These are phyloP conservation scores for Pristiophorus japonicus DNA, from an alignment of 2,113 vertebrate species.

Conservation along the genomic window DNA sequence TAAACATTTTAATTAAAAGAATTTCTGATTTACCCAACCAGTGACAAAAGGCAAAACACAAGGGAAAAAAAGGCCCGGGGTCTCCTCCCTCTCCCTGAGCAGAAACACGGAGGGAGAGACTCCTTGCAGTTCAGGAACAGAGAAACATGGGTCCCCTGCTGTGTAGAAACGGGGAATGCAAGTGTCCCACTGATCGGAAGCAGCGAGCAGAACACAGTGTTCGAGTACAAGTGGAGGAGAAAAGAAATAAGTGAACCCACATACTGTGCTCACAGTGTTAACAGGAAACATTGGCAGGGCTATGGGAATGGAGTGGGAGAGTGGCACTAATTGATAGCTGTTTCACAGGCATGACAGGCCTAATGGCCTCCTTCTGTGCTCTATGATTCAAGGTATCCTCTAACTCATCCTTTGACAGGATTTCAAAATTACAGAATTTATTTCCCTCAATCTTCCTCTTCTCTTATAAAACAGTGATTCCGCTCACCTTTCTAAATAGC, in stretches of 20 bases:
- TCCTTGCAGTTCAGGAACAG: conserved; percentile 40
- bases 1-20: conserved; percentile 64
- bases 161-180: conserved; percentile 41
- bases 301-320: no score
- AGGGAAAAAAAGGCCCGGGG: conserved; percentile 33
- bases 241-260: background rate
- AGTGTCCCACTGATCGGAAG: background rate
- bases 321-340: no score
- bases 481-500: no score
- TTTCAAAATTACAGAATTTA: no score
- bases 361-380: background rate
- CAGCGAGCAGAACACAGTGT: background rate
- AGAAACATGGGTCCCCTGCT: conserved; percentile 38
- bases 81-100: conserved; percentile 23
- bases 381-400: background rate
- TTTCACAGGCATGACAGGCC: background rate
- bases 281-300: no score
- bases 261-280: background rate
- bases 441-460: no score
- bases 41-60: conserved; percentile 41
- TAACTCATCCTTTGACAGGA: no score
- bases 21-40: conserved; percentile 50
- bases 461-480: no score
- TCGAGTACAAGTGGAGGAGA: background rate
- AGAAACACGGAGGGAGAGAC: conserved; percentile 43